Conservation (phyloP, 2,797 vertebrate species). For the Pogoniulus pusillus region DNA sequence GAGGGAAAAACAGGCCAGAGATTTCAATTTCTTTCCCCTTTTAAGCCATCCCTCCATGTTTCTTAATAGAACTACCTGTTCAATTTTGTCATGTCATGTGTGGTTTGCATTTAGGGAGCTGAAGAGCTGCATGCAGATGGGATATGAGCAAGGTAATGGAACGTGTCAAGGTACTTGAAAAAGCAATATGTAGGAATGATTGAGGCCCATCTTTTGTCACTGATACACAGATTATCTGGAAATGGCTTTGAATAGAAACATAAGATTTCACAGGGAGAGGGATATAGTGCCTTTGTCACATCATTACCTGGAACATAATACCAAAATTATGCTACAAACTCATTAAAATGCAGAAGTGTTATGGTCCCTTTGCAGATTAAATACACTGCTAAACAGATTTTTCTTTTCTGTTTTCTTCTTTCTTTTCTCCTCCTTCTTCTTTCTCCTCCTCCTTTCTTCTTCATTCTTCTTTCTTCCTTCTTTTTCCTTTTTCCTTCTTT, state of each 20-base stretch:
- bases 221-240: neutral
- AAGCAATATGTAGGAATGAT: neutral
- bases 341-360: neutral
- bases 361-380: neutral
- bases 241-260: conserved; percentile 32
- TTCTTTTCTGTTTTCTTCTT: too few relatives aligned
- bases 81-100: neutral
- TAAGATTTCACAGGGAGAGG: neutral
- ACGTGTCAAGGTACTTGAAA: neutral
- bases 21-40: neutral
- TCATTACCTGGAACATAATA: conserved; percentile 21
- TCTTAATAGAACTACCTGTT: neutral
- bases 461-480: too few relatives aligned
- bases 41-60: neutral
- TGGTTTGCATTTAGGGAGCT: neutral
- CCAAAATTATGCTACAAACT: conserved; percentile 4
- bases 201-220: conserved; percentile 29
- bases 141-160: neutral
- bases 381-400: neutral
- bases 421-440: too few relatives aligned
- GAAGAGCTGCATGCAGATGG: neutral
- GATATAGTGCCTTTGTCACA: neutral
- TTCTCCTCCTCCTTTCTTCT: too few relatives aligned
- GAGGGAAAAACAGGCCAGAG: neutral
- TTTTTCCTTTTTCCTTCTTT: too few relatives aligned